Base-by-base conservation (phyloP, 2,888 invertebrate genomes). In the Pollenia amentaria region DNA sequence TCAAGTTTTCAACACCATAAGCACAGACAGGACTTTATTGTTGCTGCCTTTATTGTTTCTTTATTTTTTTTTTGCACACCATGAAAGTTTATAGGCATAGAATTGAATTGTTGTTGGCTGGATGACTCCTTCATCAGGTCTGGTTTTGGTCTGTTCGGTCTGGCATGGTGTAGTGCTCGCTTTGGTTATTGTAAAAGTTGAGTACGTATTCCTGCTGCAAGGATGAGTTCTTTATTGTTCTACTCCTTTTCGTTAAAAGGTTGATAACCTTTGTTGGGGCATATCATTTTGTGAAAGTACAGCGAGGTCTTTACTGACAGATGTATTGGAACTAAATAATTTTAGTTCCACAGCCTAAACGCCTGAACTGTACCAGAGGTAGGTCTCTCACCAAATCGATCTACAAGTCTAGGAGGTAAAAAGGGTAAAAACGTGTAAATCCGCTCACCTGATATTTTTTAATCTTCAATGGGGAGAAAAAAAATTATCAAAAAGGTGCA, bases 151-250 rank as follows among this genome's bases (percentile, higher is more conserved):
- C 29, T 29, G 29, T 51, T 78, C 53, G 55, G 70, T 72, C 40
- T 75, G 51, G 55, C 38, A 65, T 57, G 21, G 64, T 57, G 57
- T 75, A 18, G 1, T 51, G 44, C 53, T 14, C 42, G 51, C 51
- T 57, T 89, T 89, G 88, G 89, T 89, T 89, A 89, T 89, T 46
- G 73, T 67, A 69, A 75, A 55, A 16, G 16, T 73, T 70, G 69
- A 69, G 44, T 57, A 44, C 14, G 46, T 60, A 8, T 55, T 64
- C 46, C 64, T 38, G 40, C 18, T 55, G 9, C 11, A 65, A 48
- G 77, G 70, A 77, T 83, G 83, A 77, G 78, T 67, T 70, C 29
- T 76, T 67, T 40, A 67, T n/a, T 72, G 40, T 72, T 70, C 76
- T 69, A 6, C 29, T 76, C 76, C 69, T 53, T 21, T 73, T 73